phyloP scores from a whole-genome alignment of 2,888 invertebrate genomes.

The Rhaphigaster nebulosa region DNA sequence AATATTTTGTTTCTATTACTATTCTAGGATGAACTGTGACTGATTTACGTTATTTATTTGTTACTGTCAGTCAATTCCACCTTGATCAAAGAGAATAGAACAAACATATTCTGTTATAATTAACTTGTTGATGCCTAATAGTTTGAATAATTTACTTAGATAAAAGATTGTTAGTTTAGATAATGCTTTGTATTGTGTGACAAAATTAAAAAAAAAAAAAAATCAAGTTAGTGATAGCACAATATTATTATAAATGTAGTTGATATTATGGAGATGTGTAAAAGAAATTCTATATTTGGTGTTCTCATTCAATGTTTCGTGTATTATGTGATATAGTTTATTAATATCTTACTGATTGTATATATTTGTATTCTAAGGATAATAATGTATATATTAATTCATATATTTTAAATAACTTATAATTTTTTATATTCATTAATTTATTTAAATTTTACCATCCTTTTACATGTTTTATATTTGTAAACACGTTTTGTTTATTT shows the following conservation, averaged over 20 bases:
- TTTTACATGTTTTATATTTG: not conserved
- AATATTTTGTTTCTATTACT: not conserved
- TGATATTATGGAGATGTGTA: not conserved
- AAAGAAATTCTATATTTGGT: not conserved
- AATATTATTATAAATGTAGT: not conserved
- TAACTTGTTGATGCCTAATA: not conserved
- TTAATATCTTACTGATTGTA: not conserved
- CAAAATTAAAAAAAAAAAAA: not conserved
- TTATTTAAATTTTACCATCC: not conserved
- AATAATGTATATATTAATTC: not conserved
- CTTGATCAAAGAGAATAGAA: not conserved
- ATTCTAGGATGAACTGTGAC: too few species aligned
- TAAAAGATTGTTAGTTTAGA: not conserved
- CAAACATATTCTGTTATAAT: too few species aligned
- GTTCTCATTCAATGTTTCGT: not conserved
- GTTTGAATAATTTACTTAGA: not conserved
- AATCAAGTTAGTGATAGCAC: not conserved
- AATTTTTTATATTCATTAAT: not conserved
- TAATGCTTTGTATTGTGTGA: not conserved
- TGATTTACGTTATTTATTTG: too few species aligned
- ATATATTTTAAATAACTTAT: not conserved
- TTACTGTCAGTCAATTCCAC: not conserved
- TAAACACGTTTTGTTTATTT: not conserved
- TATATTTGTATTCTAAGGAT: not conserved
- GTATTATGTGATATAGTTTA: constrained; percentile 18